Conservation (phyloP, 2,797 vertebrate genomes). For the Hydrophis major region DNA sequence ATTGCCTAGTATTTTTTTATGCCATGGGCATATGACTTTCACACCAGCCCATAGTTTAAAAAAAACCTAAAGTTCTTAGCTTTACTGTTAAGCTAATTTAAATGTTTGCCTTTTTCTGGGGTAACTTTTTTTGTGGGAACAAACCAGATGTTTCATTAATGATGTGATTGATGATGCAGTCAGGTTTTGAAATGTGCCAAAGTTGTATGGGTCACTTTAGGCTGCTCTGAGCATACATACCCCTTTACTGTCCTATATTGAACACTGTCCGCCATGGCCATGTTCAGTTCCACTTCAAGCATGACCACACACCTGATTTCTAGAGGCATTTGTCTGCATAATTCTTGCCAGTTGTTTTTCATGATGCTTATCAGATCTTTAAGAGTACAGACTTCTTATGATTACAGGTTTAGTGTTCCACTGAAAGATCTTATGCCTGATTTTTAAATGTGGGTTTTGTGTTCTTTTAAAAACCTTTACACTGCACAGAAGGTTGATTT, state of each 20-base stretch:
- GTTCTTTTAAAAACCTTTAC: background rate
- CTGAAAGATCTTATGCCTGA: background rate
- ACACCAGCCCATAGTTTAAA: background rate
- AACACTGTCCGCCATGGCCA: background rate
- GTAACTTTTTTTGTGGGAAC: background rate
- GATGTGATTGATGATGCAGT: background rate
- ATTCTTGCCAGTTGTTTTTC: background rate
- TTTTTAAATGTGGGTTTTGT: background rate
- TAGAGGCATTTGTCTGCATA: background rate
- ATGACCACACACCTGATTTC: background rate
- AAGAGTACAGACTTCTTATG: background rate
- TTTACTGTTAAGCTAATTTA: background rate
- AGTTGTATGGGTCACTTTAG: background rate
- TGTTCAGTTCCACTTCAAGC: background rate
- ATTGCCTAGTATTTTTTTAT: background rate
- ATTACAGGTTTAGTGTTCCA: background rate
- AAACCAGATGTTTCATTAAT: background rate
- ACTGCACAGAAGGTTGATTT: background rate
- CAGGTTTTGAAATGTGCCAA: background rate
- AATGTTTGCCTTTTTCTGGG: background rate
- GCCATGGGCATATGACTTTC: background rate
- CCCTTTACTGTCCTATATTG: background rate
- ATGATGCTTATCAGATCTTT: background rate
- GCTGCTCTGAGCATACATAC: background rate
- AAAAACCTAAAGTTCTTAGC: background rate